Base-by-base conservation (phyloP, 2,113 vertebrate genomes). In the Dasypus novemcinctus region DNA sequence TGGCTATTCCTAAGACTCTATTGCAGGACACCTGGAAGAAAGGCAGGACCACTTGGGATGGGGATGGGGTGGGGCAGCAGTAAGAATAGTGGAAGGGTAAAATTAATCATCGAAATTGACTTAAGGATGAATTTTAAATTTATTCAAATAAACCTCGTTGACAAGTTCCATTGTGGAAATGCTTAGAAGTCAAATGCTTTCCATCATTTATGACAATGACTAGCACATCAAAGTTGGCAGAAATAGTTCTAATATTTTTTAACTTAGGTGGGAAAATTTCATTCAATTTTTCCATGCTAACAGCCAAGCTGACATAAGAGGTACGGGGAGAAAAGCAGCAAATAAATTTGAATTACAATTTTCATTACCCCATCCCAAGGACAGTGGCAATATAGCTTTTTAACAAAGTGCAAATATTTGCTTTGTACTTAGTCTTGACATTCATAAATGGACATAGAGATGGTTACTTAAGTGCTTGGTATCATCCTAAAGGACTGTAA, bases 91-190 rank as follows among this genome's bases (percentile, higher is more conserved):
- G 5, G 9, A 59, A 94, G 63, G 38, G 83, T 84, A 71, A 91
- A 83, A 79, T 38, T 68, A 87, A 46, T 87, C 68, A 46, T 7
- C 41, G 43, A 33, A 68, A 84, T 43, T 75, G 63, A 13, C 52
- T 91, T 75, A 95, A 89, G 59, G 13, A 76, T 61, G 7, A 75
- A 88, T 91, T 93, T 91, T 38, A 88, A 93, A 66, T 27, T 46
- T 80, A 90, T n/a, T 14, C 21, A 80, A 41, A 80, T 31, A 94
- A 94, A 79, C 20, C 43, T 63, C 63, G 71, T 57, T 82, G 46
- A 41, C 82, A 88, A 68, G 4, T 59, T 88, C 23, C 61, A 41
- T 7, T 25, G 14, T 82, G 79, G 49, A 85, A 95, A 59, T 80
- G 59, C 54, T 74, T 96, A 78, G 64, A 87, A 94, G 27, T 29